phyloP scores from a whole-genome alignment of 2,888 invertebrate genomes.

The Drosophila neoperkinsi region DNA sequence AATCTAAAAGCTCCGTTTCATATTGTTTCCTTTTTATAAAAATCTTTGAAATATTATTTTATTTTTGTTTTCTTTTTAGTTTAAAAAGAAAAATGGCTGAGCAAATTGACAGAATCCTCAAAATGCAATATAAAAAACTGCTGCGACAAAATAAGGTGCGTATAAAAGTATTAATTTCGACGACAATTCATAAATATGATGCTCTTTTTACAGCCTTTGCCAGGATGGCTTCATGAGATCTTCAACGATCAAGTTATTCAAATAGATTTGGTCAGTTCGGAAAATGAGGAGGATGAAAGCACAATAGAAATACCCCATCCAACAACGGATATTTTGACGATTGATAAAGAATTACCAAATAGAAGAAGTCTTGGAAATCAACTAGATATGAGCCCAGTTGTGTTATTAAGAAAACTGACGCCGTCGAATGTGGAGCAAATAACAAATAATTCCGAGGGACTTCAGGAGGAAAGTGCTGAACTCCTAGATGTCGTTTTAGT shows the following conservation, averaged over 20 bases:
- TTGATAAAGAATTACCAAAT: background rate
- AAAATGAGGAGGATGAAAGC: constrained; percentile 14
- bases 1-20: background rate
- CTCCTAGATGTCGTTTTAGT: constrained; percentile 21
- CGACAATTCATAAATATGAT: background rate
- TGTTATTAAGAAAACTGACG: constrained; percentile 9
- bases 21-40: background rate
- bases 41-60: background rate
- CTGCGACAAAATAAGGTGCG: constrained; percentile 15
- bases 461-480: background rate
- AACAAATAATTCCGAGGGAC: background rate
- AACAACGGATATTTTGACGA: background rate
- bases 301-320: background rate
- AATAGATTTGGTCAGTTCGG: constrained; percentile 16
- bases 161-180: background rate
- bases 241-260: constrained; percentile 21
- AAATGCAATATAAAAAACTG: constrained; percentile 8
- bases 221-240: constrained; percentile 24
- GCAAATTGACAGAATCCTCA: constrained; percentile 16
- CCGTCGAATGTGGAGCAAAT: constrained; percentile 2
- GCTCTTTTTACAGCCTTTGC: constrained; percentile 8
- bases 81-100: constrained; percentile 15
- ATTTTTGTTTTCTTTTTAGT: constrained; percentile 19
- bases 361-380: background rate
- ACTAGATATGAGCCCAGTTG: background rate